Evolutionary conservation across 1,140 invertebrate genomes (phyloP), one percentile per base, ranked within the genome.

Genomic region (Plutomurus gul): DNA sequence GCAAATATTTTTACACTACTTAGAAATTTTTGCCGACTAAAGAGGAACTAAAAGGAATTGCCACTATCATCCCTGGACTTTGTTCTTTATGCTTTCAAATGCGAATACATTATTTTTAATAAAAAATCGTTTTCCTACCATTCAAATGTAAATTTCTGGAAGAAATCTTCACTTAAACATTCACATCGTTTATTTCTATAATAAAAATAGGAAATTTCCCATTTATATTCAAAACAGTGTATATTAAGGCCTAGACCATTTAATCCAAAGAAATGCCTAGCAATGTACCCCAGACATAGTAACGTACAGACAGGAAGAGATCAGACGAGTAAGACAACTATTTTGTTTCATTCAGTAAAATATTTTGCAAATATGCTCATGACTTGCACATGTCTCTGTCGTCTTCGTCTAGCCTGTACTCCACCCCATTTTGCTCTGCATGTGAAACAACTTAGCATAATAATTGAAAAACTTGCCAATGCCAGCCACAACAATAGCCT

Each of bases 381-480:
- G 56, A 65, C 56, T 65, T 27, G 56, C 56, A 65, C 56, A 65
- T 36, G 56, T 65, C 56, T 65, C 27, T 65, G 22, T 13, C 1
- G 10, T 27, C 20, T 27, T 56, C 39, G 39, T 11, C 51, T 56
- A n/a, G n/a, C n/a, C n/a, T n/a, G n/a, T n/a, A n/a, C n/a, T n/a
- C n/a, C n/a, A n/a, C n/a, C n/a, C 51, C 27, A 56, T 56, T 30
- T 27, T 30, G 30, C 56, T 65, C 56, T 65, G 56, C 27, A 65
- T 65, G 56, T 65, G 56, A 65, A 65, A 65, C 56, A 65, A 65
- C 56, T 65, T 65, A 65, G 56, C 56, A 65, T 65, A 65, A 65
- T 65, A 65, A 65, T 65, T 65, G 56, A 65, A 65, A 65, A 65
- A 65, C 56, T 65, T 65, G 56, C 56, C 56, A 65, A 65, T 65